Conservation (phyloP, 2,113 vertebrate genomes). For the Eolophus roseicapilla region DNA sequence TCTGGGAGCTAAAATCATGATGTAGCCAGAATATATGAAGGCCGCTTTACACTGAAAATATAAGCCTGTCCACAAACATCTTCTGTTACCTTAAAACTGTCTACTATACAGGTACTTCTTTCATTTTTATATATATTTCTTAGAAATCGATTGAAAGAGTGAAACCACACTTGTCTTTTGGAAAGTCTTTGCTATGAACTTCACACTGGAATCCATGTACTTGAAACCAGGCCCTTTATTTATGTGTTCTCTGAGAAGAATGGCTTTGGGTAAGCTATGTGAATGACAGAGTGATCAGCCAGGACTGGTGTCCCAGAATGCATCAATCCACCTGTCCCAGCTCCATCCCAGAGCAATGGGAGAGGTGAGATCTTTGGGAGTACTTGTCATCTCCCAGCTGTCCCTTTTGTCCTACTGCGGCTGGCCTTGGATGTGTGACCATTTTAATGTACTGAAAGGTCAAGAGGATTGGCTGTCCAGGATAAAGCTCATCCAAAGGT, state of each 20-base stretch:
- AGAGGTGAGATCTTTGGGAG: not conserved
- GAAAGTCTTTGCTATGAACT: not conserved
- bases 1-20: conserved; percentile 10
- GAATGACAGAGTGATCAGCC: not conserved
- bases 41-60: not conserved
- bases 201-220: not conserved
- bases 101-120: not conserved
- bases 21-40: not conserved
- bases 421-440: not conserved
- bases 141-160: not conserved
- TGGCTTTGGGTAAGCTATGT: not conserved
- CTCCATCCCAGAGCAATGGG: not conserved
- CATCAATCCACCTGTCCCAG: not conserved
- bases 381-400: not conserved
- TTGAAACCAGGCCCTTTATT: not conserved
- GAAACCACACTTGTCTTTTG: not conserved
- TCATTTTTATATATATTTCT: not conserved
- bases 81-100: not conserved
- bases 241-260: not conserved
- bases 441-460: not conserved
- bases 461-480: not conserved
- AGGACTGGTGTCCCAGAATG: not conserved
- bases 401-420: rapidly evolving
- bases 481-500: not conserved
- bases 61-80: not conserved